These are phyloP conservation scores for Aplidium turbinatum DNA, from an alignment of 23 tunicate genomes.

Conservation along the genomic window DNA sequence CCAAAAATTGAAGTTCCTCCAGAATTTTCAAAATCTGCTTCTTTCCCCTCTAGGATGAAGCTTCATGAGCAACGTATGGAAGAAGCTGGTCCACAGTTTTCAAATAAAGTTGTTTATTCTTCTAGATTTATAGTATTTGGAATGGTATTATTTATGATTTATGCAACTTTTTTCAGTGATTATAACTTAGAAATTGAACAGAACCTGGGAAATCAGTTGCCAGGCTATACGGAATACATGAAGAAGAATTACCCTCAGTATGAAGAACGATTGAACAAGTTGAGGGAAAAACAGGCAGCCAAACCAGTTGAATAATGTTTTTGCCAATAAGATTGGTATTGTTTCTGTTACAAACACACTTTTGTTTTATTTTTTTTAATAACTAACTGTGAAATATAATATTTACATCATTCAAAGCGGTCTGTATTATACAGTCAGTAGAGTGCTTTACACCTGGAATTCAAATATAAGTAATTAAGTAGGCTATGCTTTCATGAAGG, in stretches of 20 bases:
- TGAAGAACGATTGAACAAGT: neutral
- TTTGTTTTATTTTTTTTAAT: neutral
- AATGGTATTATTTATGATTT: neutral
- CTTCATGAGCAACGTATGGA: too few species aligned
- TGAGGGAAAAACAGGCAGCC: neutral
- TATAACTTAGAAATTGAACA: slow-evolving; percentile 35
- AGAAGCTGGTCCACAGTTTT: too few species aligned
- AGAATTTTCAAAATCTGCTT: slow-evolving; percentile 12
- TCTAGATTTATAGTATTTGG: neutral
- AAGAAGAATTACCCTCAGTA: slow-evolving; percentile 4
- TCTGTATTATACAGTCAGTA: too few species aligned
- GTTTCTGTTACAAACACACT: neutral
- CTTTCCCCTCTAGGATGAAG: slow-evolving; percentile 15
- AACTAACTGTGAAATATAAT: neutral
- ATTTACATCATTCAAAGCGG: too few species aligned
- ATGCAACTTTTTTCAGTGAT: slow-evolving; percentile 16
- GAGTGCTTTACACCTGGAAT: too few species aligned
- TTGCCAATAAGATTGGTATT: neutral
- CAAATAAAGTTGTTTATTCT: neutral
- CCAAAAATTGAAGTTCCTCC: neutral
- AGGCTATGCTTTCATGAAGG: too few species aligned
- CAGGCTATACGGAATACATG: slow-evolving; percentile 38
- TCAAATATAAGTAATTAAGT: too few species aligned
- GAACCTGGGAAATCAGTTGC: neutral
- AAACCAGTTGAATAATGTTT: neutral